Evolutionary conservation across 2,797 vertebrate species (phyloP).

Genomic region (Dendrocincla tyrannina): DNA sequence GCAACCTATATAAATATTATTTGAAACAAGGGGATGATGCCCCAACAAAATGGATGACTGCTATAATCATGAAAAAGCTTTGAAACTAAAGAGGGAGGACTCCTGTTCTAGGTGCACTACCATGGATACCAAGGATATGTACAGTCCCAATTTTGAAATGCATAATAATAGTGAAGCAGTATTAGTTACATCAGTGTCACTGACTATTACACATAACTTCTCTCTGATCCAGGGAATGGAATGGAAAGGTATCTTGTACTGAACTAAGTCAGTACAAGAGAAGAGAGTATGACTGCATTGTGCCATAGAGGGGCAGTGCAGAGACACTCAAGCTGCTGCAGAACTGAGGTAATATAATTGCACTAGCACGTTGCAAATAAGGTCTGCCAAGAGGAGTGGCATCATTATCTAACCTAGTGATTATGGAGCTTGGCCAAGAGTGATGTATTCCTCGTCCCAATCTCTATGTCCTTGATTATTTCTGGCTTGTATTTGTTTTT

Average conservation of each 20-base stretch:
- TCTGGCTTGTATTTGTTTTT: constrained; percentile 22
- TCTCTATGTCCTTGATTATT: constrained; percentile 30
- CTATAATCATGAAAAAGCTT: background rate
- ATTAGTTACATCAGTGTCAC: background rate
- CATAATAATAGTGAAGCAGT: background rate
- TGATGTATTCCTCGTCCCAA: constrained; percentile 2
- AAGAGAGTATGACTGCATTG: background rate
- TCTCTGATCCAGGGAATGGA: background rate
- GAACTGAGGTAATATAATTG: background rate
- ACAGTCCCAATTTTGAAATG: background rate
- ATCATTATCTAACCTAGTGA: constrained; percentile 7
- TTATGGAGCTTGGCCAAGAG: constrained; percentile 17
- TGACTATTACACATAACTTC: background rate
- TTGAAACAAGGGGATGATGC: background rate
- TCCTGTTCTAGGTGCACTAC: background rate
- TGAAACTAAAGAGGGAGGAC: background rate
- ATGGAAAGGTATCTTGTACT: background rate
- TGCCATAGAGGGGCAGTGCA: background rate
- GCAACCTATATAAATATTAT: background rate
- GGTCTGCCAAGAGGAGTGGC: constrained; percentile 35
- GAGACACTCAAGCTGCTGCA: background rate
- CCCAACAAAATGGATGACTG: background rate
- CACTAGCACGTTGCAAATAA: background rate
- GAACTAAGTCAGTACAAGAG: background rate
- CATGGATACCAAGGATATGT: background rate